These are phyloP conservation scores for Polypterus bichir DNA, from an alignment of 2,113 vertebrate species.

Conservation along the genomic window DNA sequence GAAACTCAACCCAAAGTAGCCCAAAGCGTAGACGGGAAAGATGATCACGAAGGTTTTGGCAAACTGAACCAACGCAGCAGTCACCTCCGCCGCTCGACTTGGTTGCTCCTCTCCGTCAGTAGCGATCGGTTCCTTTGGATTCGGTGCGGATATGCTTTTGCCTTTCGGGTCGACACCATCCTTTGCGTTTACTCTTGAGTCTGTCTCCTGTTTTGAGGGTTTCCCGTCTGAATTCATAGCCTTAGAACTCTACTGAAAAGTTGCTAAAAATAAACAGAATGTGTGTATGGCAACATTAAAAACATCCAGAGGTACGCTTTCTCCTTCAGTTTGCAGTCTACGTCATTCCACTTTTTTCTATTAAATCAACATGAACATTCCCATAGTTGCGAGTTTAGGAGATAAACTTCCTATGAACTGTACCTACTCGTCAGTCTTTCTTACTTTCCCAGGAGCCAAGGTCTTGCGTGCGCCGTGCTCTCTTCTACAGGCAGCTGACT, in stretches of 20 bases:
- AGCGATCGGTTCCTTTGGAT: conserved; percentile 19
- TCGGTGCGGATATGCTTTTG: conserved; percentile 21
- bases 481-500: neutral
- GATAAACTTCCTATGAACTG: neutral
- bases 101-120: conserved; percentile 28
- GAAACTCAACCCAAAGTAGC: conserved; percentile 88
- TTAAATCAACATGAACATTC: neutral
- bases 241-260: conserved; percentile 14
- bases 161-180: conserved; percentile 16
- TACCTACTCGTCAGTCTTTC: neutral
- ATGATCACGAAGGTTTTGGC: conserved; percentile 75
- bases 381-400: conserved; percentile 4
- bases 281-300: no score
- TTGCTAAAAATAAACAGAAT: neutral
- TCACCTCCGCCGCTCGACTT: conserved; percentile 58
- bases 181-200: conserved; percentile 22
- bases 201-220: conserved; percentile 27
- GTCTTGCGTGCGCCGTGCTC: neutral
- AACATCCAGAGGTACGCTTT: neutral
- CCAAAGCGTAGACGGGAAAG: conserved; percentile 77
- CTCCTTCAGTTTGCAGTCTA: neutral
- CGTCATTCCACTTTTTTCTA: neutral
- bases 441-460: neutral
- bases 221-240: conserved; percentile 36
- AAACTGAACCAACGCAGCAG: conserved; percentile 67